Evolutionary conservation across 2,888 invertebrate species (phyloP).

Genomic region (Bhutanitis thaidina): DNA sequence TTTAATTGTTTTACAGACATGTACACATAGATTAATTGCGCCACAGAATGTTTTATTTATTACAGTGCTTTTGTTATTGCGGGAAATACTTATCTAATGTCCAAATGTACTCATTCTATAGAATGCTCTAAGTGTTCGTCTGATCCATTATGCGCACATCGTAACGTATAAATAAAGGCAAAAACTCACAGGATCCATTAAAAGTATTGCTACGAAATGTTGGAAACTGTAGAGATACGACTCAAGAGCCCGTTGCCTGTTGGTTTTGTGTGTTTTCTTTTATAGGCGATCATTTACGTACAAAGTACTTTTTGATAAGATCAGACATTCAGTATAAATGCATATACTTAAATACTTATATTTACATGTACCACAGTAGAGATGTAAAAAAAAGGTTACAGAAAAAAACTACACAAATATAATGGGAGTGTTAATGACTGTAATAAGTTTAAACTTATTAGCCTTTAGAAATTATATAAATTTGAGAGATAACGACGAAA

Average conservation of each 20-base stretch:
- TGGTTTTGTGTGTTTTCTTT: constrained; percentile 1
- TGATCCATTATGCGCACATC: constrained; percentile 75
- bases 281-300: background rate
- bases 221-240: constrained; percentile 45
- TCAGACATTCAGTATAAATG: background rate
- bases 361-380: no score
- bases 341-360: no score
- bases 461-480: no score
- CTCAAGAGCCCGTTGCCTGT: constrained; percentile 20
- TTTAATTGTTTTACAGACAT: constrained; percentile 65
- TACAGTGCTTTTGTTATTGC: constrained; percentile 14
- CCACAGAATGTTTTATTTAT: constrained; percentile 9
- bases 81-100: constrained; percentile 21
- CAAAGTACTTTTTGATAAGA: background rate
- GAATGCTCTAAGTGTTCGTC: constrained; percentile 64
- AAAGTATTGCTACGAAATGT: constrained; percentile 66
- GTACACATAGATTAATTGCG: background rate
- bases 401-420: no score
- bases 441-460: no score
- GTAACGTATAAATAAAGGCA: constrained; percentile 76
- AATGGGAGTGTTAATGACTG: no score
- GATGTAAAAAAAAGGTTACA: no score
- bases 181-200: constrained; percentile 78
- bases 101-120: constrained; percentile 34
- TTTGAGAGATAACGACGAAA: no score